phyloP scores from a whole-genome alignment of 2,888 invertebrate genomes.

The Lamellibrachia columna region DNA sequence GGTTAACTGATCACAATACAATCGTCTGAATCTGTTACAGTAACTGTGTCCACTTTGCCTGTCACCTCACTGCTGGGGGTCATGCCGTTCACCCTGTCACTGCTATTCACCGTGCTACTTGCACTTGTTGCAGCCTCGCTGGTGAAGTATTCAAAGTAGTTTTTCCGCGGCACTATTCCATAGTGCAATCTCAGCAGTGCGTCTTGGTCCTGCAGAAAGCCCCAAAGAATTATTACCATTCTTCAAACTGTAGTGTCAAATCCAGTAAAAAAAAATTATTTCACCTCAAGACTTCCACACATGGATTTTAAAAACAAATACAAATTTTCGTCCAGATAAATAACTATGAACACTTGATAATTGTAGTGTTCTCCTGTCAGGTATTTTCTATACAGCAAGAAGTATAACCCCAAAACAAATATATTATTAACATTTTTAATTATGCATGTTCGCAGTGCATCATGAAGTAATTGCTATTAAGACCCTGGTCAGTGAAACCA shows the following conservation, averaged over 20 bases:
- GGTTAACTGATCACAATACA: not conserved
- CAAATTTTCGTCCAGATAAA: not conserved
- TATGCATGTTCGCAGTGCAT: too few relatives aligned
- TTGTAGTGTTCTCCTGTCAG: too few relatives aligned
- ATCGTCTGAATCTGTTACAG: not conserved
- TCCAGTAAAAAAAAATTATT: not conserved
- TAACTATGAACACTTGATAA: not conserved
- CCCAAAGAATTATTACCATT: not conserved
- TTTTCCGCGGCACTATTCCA: conserved; percentile 3
- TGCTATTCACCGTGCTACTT: not conserved
- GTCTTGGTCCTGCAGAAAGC: not conserved
- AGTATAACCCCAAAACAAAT: too few relatives aligned
- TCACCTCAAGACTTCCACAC: not conserved
- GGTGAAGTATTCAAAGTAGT: not conserved
- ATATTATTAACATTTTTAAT: too few relatives aligned
- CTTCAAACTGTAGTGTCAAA: not conserved
- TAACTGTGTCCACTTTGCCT: not conserved
- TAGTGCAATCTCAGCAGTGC: not conserved
- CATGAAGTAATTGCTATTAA: too few relatives aligned
- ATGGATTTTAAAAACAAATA: not conserved
- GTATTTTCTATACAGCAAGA: too few relatives aligned
- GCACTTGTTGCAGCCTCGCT: not conserved
- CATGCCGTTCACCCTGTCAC: not conserved
- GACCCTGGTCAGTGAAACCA: too few relatives aligned
- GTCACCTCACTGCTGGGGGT: not conserved